Base-by-base conservation (phyloP, 2,888 invertebrate species). In the Macrosiphum euphorbiae region DNA sequence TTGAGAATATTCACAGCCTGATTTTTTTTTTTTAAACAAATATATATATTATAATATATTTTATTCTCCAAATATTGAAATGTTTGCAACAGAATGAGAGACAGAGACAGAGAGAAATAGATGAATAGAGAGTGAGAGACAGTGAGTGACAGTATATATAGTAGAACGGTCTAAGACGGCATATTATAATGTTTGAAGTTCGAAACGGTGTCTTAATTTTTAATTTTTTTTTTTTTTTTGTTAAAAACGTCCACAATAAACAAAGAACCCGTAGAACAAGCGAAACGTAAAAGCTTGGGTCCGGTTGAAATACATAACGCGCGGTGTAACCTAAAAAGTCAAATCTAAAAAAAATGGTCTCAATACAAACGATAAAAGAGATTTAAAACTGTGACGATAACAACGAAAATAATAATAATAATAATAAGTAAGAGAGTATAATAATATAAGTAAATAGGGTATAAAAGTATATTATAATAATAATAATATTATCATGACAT, bases 221-320 rank as follows among this genome's bases (percentile, higher is more conserved):
- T n/a, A 44, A 11, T 52, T 52, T n/a, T 26, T 88, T 41, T 92
- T 50, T 41, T 92, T 41, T 35, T 35, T 78, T 41, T n/a, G 10
- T 87, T 26, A 88, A 88, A 90, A 90, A 94, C 90, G 93, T 94
- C 93, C 93, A 94, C 93, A 94, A 94, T 94, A 94, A 94, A 94
- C 50, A 90, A 94, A 90, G 89, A 94, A 90, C 90, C 90, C 89
- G 55, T 58, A 94, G 86, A 90, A 94, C 93, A 94, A 94, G 93
- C 93, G 93, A 94, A 94, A 94, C 90, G 61, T 90, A 90, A 88
- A 92, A 92, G 87, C 87, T 87, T 52, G 67, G 88, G 92, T 92
- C n/a, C 47, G 67, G 92, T 61, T 28, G n/a, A 44, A 58, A 86
- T 91, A n/a, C 28, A 87, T 50, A 67, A 87, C 87, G 35, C 35